Percentiles rank a stretch among this genome's conserved stretches.
These are phyloP conservation scores for Harlomillsia oculata DNA, from an alignment of 1,140 invertebrate genomes.

Conservation along the genomic window DNA sequence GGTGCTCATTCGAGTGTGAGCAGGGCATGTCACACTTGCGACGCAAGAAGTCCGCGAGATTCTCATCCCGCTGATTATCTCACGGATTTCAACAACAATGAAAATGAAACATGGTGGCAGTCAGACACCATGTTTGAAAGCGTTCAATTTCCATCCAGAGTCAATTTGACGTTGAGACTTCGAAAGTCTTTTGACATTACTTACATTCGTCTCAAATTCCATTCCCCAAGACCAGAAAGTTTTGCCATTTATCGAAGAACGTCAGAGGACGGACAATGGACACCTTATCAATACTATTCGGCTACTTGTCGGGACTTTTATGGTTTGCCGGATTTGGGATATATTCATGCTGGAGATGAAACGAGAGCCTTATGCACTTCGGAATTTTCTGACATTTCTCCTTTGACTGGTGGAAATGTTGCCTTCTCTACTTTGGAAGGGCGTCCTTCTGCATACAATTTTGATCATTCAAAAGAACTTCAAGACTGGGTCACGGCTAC, in stretches of 20 bases:
- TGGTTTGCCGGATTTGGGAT: constrained; percentile 61
- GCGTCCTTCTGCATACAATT: constrained; percentile 79
- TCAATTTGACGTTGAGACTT: constrained; percentile 83
- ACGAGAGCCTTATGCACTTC: constrained; percentile 85
- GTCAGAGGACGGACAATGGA: constrained; percentile 69
- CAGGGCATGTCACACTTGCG: constrained; percentile 56
- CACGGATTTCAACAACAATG: constrained; percentile 80
- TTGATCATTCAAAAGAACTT: constrained; percentile 75
- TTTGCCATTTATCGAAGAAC: constrained; percentile 91
- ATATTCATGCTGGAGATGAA: constrained; percentile 61
- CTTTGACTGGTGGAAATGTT: constrained; percentile 86
- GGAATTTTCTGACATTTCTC: constrained; percentile 95
- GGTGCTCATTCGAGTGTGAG: constrained; percentile 46
- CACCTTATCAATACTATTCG: constrained; percentile 94
- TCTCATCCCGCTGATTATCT: constrained; percentile 69
- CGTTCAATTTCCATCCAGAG: constrained; percentile 77
- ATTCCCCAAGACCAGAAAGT: constrained; percentile 89
- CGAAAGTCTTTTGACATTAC: constrained; percentile 97
- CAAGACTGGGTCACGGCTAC: constrained; percentile 99
- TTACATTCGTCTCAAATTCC: constrained; percentile 84
- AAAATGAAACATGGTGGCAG: constrained; percentile 96
- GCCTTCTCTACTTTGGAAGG: constrained; percentile 93
- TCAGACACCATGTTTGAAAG: constrained; percentile 92
- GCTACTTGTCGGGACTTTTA: constrained; percentile 83
- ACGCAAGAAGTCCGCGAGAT: constrained; percentile 41